Evolutionary conservation across 1,140 invertebrate genomes (phyloP).

Genomic region (Drosophila prosaltans): DNA sequence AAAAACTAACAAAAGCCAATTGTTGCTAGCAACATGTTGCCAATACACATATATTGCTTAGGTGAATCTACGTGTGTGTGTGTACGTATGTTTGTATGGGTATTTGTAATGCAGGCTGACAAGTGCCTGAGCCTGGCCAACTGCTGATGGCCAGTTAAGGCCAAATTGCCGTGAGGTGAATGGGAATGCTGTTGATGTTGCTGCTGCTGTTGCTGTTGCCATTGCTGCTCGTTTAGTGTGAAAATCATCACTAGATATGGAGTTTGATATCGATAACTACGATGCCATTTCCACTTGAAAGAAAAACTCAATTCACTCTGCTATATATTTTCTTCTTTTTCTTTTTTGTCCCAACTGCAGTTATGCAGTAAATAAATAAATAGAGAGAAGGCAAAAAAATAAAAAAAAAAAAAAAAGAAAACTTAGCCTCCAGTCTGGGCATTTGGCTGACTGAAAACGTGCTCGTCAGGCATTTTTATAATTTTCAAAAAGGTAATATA

Average conservation of each 20-base stretch:
- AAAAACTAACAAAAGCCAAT: conserved; percentile 52
- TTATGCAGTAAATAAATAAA: conserved; percentile 7
- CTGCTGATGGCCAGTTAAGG: conserved; percentile 21
- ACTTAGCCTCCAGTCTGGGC: conserved; percentile 30
- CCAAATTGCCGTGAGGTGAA: conserved; percentile 23
- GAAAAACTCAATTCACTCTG: not conserved
- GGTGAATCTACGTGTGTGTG: not conserved
- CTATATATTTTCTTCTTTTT: not conserved
- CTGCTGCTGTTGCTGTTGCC: not conserved
- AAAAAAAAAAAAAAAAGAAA: conserved; percentile 1
- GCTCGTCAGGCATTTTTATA: conserved; percentile 75
- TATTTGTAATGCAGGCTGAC: conserved; percentile 19
- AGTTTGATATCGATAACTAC: conserved; percentile 45
- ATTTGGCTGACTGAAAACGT: conserved; percentile 64
- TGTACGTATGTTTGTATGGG: not conserved
- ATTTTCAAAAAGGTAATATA: conserved; percentile 67
- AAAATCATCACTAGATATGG: conserved; percentile 60
- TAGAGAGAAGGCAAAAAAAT: not conserved
- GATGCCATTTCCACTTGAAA: conserved; percentile 41
- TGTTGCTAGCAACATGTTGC: conserved; percentile 53
- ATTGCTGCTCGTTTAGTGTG: conserved; percentile 46
- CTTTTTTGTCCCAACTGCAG: conserved; percentile 2
- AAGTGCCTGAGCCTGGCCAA: conserved; percentile 36
- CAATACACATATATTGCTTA: conserved; percentile 11
- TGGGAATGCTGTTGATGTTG: conserved; percentile 5